Conservation (phyloP, 2,113 vertebrate species). For the Siniperca chuatsi region DNA sequence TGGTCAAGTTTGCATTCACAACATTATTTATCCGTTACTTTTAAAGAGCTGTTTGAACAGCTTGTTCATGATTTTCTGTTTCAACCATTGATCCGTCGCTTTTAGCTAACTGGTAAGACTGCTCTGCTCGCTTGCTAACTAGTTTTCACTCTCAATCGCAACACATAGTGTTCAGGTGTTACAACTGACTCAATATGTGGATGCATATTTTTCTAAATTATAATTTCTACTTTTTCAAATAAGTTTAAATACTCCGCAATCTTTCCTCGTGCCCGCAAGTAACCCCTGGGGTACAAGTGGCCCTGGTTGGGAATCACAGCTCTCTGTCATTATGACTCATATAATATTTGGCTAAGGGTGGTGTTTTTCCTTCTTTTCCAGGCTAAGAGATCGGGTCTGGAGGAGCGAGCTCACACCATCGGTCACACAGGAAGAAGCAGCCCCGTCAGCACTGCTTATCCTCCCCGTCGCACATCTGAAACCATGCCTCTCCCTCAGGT, state of each 20-base stretch:
- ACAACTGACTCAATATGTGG: not conserved
- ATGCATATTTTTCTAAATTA: not conserved
- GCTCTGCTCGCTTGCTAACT: not conserved
- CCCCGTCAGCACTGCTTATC: conserved; percentile 31
- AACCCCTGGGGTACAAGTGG: not conserved
- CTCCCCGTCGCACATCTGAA: conserved; percentile 65
- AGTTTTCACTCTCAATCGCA: not conserved
- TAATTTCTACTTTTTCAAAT: not conserved
- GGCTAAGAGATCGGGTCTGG: conserved; percentile 69
- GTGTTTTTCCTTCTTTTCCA: conserved; percentile 30
- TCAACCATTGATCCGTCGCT: not conserved
- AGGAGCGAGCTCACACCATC: conserved; percentile 75
- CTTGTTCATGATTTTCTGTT: too few relatives aligned
- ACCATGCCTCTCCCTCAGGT: conserved; percentile 73
- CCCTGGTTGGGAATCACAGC: not conserved
- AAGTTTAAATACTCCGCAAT: not conserved
- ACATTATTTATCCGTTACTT: too few relatives aligned
- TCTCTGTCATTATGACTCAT: not conserved
- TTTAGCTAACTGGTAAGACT: too few relatives aligned
- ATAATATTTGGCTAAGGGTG: not conserved
- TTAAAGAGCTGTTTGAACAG: too few relatives aligned
- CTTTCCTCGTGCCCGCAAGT: not conserved
- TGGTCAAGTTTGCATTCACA: not conserved
- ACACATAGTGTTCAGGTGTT: not conserved
- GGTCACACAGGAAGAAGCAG: conserved; percentile 71